Evolutionary conservation across 2,113 vertebrate genomes (phyloP), one percentile per base, ranked within the genome.

Genomic region (Neopipo cinnamomea): DNA sequence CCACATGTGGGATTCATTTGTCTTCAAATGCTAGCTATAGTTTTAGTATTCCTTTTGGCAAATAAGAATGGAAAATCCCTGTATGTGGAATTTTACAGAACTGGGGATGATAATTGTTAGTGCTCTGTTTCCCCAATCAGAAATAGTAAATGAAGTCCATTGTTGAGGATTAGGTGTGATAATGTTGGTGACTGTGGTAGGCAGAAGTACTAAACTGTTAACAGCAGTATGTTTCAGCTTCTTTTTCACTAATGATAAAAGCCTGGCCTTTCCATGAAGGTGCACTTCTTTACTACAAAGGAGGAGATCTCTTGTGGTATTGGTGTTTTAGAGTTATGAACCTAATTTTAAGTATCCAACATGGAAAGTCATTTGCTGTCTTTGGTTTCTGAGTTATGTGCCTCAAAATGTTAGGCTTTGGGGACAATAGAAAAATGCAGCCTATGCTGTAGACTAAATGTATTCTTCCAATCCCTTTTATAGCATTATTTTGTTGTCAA

Each of bases 21-120:
- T 30, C 12, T 91, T 87, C 75, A 21, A 78, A 85, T 3, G 39
- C 14, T 23, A 75, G 17, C 35, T 85, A 7, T 65, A 82, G 23
- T 42, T 90, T 62, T 76, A 82, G 11, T 46, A 39, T 47, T 88
- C 1, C 5, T 88, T 82, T 91, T 5, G 4, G 42, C 49, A 73
- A 86, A 37, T n/a, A 82, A 80, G 59, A 59, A 71, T 91, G 83
- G 89, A 95, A 95, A 92, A 91, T 88, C 78, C 68, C 83, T 67
- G 35, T 55, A 39, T 77, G 35, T 93, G 76, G 89, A 95, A 96
- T 92, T 95, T 95, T 93, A 91, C 88, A 84, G 86, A 73, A 88
- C 21, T 33, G 9, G 17, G 20, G 23, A 23, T 70, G 50, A 62
- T 72, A 80, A 46, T 79, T 3, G 0, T 76, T 73, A 80, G 31